Conservation (phyloP, 2,888 invertebrate species). For the Busseola fusca region DNA sequence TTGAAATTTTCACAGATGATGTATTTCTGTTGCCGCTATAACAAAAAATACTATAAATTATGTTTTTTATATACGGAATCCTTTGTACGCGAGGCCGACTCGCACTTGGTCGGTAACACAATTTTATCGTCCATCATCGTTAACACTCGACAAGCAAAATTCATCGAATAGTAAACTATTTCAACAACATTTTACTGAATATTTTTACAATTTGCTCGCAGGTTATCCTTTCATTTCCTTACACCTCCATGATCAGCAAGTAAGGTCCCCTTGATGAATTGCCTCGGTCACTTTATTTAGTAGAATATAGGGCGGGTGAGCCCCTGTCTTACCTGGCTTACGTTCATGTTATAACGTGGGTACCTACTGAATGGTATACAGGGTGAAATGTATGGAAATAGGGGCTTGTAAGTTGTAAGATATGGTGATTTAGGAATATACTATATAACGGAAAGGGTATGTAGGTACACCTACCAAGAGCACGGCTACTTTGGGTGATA, state of each 20-base stretch:
- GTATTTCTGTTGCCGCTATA: too few species aligned
- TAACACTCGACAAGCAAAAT: background rate
- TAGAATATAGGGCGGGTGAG: conserved; percentile 41
- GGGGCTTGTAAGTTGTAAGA: background rate
- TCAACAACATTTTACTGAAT: background rate
- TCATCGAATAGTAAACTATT: background rate
- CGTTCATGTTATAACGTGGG: conserved; percentile 19
- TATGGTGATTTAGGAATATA: background rate
- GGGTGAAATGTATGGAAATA: conserved; percentile 30
- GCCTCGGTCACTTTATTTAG: conserved; percentile 63
- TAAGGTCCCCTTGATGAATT: conserved; percentile 60
- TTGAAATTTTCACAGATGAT: too few species aligned
- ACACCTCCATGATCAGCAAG: conserved; percentile 28
- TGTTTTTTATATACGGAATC: too few species aligned
- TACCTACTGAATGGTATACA: background rate
- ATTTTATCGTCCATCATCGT: background rate
- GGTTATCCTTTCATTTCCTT: conserved; percentile 15
- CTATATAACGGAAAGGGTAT: background rate
- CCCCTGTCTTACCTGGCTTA: conserved; percentile 51
- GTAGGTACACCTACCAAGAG: too few species aligned
- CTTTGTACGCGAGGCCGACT: too few species aligned
- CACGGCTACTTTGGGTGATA: too few species aligned
- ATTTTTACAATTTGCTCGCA: background rate
- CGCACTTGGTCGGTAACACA: background rate
- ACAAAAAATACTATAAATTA: too few species aligned